Evolutionary conservation across 2,888 invertebrate species (phyloP).

Genomic region (Eudemis profundana): DNA sequence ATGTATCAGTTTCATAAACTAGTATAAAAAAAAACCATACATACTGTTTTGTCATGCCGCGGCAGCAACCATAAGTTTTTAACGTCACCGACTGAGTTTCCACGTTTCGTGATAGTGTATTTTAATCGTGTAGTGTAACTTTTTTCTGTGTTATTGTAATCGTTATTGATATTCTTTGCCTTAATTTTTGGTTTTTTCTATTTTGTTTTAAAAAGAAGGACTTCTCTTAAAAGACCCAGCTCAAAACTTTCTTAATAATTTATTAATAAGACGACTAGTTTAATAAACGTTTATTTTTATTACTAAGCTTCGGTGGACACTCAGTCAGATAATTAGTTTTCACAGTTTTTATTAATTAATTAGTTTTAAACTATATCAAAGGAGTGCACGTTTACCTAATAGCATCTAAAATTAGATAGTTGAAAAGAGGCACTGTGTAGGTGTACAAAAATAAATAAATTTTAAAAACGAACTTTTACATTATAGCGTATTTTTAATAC

Average conservation of each 20-base stretch:
- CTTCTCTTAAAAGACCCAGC: background rate
- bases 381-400: conserved; percentile 1
- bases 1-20: no score
- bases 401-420: background rate
- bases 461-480: background rate
- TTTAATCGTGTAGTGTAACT: no score
- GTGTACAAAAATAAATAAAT: background rate
- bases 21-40: no score
- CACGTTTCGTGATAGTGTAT: no score
- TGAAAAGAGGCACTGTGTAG: background rate
- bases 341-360: conserved; percentile 17
- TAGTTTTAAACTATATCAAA: background rate
- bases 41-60: no score
- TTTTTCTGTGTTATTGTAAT: no score
- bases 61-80: no score
- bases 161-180: no score
- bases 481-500: no score
- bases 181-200: no score
- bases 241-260: background rate
- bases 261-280: background rate
- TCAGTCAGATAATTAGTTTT: conserved; percentile 38
- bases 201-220: background rate
- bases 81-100: no score
- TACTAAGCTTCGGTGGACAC: conserved; percentile 52
- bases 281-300: background rate